Evolutionary conservation across 2,113 vertebrate genomes (phyloP).

Genomic region (Phyllopteryx taeniolatus): DNA sequence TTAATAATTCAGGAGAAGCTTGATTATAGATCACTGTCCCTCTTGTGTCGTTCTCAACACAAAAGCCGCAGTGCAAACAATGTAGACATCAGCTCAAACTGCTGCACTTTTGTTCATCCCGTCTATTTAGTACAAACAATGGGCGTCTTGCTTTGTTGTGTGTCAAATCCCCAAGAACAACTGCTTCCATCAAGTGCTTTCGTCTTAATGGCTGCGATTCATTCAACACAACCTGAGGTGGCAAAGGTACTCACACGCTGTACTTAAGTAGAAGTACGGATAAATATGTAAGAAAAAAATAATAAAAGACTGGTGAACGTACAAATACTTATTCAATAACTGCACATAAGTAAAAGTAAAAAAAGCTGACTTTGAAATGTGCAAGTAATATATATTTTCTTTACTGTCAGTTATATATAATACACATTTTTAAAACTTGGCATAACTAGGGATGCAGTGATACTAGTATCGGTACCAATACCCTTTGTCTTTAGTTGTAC

Average conservation of each 20-base stretch:
- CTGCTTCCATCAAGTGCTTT: slow-evolving; percentile 37
- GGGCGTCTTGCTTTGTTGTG: slow-evolving; percentile 31
- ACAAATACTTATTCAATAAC: neutral
- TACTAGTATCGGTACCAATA: too few relatives aligned
- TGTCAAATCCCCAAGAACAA: slow-evolving; percentile 27
- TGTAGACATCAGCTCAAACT: slow-evolving; percentile 39
- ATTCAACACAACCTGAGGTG: neutral
- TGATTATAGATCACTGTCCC: slow-evolving; percentile 47
- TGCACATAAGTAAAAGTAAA: neutral
- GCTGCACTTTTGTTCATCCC: slow-evolving; percentile 31
- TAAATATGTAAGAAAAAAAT: too few relatives aligned
- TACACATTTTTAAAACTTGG: too few relatives aligned
- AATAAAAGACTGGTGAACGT: too few relatives aligned
- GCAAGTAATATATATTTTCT: too few relatives aligned
- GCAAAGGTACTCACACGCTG: neutral
- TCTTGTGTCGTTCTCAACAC: slow-evolving; percentile 32
- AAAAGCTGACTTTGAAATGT: too few relatives aligned
- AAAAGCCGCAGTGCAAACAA: slow-evolving; percentile 45
- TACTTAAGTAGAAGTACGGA: too few relatives aligned
- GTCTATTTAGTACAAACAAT: slow-evolving; percentile 40
- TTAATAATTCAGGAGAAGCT: slow-evolving; percentile 48
- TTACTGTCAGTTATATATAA: too few relatives aligned
- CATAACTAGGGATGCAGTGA: too few relatives aligned
- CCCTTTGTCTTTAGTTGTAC: too few relatives aligned
- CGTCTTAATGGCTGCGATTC: slow-evolving; percentile 25